phyloP scores from a whole-genome alignment of 2,797 vertebrate species.

The Falco berigora region DNA sequence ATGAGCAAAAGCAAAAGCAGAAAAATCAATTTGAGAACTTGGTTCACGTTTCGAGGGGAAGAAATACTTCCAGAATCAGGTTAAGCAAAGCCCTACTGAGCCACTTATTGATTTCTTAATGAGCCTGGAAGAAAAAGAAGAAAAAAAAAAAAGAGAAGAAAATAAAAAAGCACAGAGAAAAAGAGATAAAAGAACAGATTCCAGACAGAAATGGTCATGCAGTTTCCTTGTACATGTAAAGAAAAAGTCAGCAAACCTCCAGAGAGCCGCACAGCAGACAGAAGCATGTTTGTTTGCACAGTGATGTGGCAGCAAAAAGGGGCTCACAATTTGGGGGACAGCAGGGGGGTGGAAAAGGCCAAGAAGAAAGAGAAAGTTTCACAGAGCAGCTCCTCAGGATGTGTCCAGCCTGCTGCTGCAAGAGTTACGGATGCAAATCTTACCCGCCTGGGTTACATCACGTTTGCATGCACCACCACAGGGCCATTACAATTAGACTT shows the following conservation, averaged over 20 bases:
- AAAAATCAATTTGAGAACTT: background rate
- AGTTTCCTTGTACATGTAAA: background rate
- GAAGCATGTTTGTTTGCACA: background rate
- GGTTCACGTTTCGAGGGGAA: background rate
- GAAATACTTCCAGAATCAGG: background rate
- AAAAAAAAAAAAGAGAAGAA: background rate
- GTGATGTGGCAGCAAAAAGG: background rate
- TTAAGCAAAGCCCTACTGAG: constrained; percentile 16
- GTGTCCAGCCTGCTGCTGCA: background rate
- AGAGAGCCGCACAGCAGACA: background rate
- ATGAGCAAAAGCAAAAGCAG: background rate
- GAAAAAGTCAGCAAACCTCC: background rate
- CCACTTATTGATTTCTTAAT: constrained; percentile 29
- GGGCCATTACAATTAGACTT: background rate
- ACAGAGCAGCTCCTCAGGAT: background rate
- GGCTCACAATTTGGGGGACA: background rate
- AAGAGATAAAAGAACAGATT: background rate
- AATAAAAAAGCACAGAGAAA: background rate
- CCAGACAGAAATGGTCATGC: background rate
- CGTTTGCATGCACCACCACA: background rate
- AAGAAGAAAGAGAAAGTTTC: background rate
- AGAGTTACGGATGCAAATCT: background rate
- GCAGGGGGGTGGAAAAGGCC: background rate
- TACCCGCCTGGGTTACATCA: fast-evolving
- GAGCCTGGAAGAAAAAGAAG: background rate